Percentiles rank a stretch among this genome's conserved stretches.
These are phyloP conservation scores for Epinotia bilunana DNA, from an alignment of 2,888 invertebrate species.

Conservation along the genomic window DNA sequence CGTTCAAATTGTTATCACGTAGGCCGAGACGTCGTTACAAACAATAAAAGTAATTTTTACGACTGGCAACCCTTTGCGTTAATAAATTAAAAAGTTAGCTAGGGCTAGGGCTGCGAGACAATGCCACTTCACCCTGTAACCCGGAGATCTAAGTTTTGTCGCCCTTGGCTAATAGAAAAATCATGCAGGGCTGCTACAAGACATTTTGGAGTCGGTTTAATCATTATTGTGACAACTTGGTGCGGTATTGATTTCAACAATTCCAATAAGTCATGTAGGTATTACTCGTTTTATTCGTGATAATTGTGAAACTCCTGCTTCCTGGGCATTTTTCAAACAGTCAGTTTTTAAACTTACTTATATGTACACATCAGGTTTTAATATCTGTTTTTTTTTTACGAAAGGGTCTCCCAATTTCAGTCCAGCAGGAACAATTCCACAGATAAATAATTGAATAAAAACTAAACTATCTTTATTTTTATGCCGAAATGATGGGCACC, in stretches of 20 bases:
- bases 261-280: not conserved
- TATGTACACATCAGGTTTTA: too few species aligned
- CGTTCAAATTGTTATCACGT: conserved; percentile 81
- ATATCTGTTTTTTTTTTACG: too few species aligned
- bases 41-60: conserved; percentile 85
- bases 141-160: conserved; percentile 73
- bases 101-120: conserved; percentile 75
- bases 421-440: too few species aligned
- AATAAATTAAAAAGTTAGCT: conserved; percentile 82
- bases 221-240: too few species aligned
- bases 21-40: conserved; percentile 83
- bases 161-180: conserved; percentile 65
- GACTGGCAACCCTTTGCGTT: conserved; percentile 79
- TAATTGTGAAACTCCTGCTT: not conserved
- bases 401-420: too few species aligned
- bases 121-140: conserved; percentile 77
- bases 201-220: not conserved
- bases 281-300: too few species aligned
- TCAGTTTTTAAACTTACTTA: too few species aligned
- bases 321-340: too few species aligned
- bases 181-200: conserved; percentile 55
- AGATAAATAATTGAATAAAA: too few species aligned
- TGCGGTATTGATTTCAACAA: too few species aligned
- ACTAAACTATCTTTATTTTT: too few species aligned
- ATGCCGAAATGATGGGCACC: too few species aligned